phyloP scores from a whole-genome alignment of 2,113 vertebrate species.

The Pachycephala philippinensis region DNA sequence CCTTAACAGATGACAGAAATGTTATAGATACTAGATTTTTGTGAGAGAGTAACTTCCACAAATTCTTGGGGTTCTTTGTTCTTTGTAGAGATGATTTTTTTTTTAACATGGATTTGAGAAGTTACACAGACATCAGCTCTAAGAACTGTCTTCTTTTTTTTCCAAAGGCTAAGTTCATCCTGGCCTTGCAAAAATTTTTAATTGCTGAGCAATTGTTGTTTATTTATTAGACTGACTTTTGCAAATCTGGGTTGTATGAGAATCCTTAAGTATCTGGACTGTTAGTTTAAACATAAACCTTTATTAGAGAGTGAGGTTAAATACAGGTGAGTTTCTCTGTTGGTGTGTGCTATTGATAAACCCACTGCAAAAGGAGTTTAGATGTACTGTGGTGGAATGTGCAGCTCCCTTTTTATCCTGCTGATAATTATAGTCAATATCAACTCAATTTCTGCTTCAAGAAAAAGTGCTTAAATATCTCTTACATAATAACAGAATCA shows the following conservation, averaged over 20 bases:
- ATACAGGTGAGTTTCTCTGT: background rate
- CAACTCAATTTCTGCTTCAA: background rate
- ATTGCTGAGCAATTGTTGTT: background rate
- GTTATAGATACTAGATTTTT: background rate
- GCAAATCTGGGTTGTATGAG: background rate
- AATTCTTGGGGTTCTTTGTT: background rate
- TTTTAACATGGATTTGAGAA: background rate
- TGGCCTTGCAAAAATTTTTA: background rate
- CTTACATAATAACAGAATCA: background rate
- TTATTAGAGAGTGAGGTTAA: background rate
- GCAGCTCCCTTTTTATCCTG: background rate
- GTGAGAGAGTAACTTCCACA: background rate
- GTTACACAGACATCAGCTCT: background rate
- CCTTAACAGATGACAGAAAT: background rate
- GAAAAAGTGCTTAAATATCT: background rate
- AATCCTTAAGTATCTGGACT: background rate
- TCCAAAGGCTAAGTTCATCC: background rate
- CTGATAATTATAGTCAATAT: background rate
- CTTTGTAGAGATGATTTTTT: background rate
- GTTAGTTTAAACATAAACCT: background rate
- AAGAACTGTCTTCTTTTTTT: background rate
- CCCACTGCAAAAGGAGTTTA: background rate
- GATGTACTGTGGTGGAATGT: background rate
- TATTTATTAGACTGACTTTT: background rate
- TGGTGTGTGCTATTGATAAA: background rate